These are phyloP conservation scores for Pseudococcus jackbeardsleyi DNA, from an alignment of 2,888 invertebrate species.

Conservation along the genomic window DNA sequence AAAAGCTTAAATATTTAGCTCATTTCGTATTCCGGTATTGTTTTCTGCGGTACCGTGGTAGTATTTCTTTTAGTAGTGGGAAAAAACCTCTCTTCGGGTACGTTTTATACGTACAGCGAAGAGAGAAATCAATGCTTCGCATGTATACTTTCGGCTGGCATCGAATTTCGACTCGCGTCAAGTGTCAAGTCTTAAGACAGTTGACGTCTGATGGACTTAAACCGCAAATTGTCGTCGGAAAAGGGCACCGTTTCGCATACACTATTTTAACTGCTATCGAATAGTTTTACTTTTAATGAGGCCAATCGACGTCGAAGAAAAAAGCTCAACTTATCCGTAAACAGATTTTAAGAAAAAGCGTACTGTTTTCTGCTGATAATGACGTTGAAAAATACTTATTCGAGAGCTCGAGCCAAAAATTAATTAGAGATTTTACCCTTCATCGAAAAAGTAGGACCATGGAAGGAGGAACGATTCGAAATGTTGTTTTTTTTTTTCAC, in stretches of 20 bases:
- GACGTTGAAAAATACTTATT: conserved; percentile 51
- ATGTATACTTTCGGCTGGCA: not conserved
- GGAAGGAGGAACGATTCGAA: not conserved
- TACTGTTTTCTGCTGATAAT: conserved; percentile 14
- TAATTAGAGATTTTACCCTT: not conserved
- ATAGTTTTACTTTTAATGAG: conserved; percentile 43
- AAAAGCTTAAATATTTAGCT: conserved; percentile 4
- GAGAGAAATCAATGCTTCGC: conserved; percentile 21
- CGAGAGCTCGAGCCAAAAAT: not conserved
- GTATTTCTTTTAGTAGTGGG: not conserved
- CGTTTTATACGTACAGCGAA: not conserved
- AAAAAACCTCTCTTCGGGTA: not conserved
- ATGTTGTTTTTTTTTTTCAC: not conserved
- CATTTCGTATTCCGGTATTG: not conserved
- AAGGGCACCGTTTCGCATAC: not conserved
- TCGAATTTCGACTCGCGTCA: not conserved
- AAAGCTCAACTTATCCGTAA: not conserved
- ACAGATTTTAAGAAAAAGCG: conserved; percentile 1
- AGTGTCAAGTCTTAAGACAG: conserved; percentile 18
- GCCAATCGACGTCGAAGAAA: not conserved
- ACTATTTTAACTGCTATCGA: not conserved
- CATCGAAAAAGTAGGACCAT: too few relatives aligned
- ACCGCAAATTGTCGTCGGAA: not conserved
- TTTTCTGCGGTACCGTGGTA: not conserved
- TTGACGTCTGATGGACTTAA: conserved; percentile 29